Evolutionary conservation across 2,797 vertebrate genomes (phyloP).

Genomic region (Psittacula derbiana): DNA sequence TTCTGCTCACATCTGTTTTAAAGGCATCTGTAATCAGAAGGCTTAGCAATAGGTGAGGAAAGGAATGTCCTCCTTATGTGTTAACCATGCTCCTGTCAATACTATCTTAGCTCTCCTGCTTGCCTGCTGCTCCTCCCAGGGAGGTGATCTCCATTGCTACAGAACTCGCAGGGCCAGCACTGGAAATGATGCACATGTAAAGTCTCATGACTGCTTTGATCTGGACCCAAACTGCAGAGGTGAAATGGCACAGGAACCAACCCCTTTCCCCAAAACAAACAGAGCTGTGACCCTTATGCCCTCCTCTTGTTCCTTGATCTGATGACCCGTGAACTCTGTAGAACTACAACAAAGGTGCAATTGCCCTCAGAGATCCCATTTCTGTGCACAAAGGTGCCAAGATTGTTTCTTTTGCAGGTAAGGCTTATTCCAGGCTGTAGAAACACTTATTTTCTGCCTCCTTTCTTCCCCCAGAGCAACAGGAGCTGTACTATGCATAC

Average conservation of each 20-base stretch:
- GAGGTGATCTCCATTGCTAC: fast-evolving
- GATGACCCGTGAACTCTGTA: not conserved
- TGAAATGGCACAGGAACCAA: not conserved
- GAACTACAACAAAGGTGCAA: not conserved
- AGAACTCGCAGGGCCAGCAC: not conserved
- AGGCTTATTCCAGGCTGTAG: not conserved
- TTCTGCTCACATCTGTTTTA: not conserved
- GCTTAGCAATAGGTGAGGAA: not conserved
- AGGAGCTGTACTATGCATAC: not conserved
- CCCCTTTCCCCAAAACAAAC: not conserved
- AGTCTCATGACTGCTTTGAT: not conserved
- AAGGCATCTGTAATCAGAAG: conserved; percentile 40
- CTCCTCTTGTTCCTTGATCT: not conserved
- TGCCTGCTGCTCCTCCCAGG: not conserved
- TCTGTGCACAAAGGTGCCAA: not conserved
- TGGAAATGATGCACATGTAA: not conserved
- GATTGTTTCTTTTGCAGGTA: not conserved
- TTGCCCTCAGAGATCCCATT: not conserved
- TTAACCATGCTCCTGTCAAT: not conserved
- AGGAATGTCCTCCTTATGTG: not conserved
- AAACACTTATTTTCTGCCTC: not conserved
- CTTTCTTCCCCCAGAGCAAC: not conserved
- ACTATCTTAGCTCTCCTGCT: not conserved
- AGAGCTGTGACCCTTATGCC: not conserved
- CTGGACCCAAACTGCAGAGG: not conserved